Base-by-base conservation (phyloP, 2,113 vertebrate genomes). In the Rhinopomastus cyanomelas region DNA sequence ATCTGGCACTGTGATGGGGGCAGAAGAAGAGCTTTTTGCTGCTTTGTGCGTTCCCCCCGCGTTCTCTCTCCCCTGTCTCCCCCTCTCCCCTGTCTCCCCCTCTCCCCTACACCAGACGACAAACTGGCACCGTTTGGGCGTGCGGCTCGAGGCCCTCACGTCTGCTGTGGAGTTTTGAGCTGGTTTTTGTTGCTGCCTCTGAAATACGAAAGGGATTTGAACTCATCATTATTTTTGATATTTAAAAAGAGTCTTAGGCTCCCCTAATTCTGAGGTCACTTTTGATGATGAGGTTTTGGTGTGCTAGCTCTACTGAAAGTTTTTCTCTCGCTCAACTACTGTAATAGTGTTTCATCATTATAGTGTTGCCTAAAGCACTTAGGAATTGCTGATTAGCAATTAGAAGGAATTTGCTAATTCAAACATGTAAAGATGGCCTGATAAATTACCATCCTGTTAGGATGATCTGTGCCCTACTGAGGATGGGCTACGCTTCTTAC, bases 1-100 rank as follows among this genome's bases (percentile, higher is more conserved):
- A 48, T 72, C 69, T 71, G 78, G 39, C 19, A 0, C 36, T 77
- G 3, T 3, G 4, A 5, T 30, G 39, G 12, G 80, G 62, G 76
- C 52, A 88, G 82, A 42, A 74, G 15, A 78, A 77, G 72, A 90
- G 42, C 26, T 94, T 85, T 85, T 78, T 66, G 48, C 64, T 91
- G 61, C 29, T 74, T 85, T 80, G 42, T 88, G 23, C 15, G 46
- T 21, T 76, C 84, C n/a, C 69, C 81, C 64, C 15, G 9, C 21
- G 3, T 88, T 68, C 55, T 60, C 39, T 74, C 42, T 60, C 64
- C n/a, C n/a, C n/a, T n/a, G n/a, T n/a, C n/a, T n/a, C n/a, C n/a
- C n/a, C n/a, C n/a, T n/a, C n/a, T n/a, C n/a, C n/a, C n/a, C n/a
- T n/a, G n/a, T n/a, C n/a, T n/a, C n/a, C 29, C 65, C 62, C 51